Conservation (phyloP, 1,140 invertebrate genomes). For the Battus philenor region DNA sequence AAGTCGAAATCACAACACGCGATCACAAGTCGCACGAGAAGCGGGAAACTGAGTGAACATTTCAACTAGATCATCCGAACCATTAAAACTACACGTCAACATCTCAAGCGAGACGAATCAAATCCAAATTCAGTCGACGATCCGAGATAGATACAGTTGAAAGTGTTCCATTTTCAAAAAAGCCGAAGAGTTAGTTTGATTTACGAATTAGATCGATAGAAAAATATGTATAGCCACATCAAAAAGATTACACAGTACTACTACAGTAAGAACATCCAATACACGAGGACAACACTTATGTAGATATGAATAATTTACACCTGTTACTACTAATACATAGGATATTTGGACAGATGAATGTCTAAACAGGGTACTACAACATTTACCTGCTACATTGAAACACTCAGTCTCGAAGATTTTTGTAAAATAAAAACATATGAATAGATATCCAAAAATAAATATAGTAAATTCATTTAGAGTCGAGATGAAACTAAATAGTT, state of each 20-base stretch:
- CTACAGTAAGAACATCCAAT: constrained; percentile 24
- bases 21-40: not conserved
- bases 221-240: constrained; percentile 65
- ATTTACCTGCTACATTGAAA: constrained; percentile 2
- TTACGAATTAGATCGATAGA: constrained; percentile 46
- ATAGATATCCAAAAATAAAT: constrained; percentile 17
- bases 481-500: not conserved
- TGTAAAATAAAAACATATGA: constrained; percentile 4
- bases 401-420: constrained; percentile 16
- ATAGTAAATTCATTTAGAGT: constrained; percentile 9
- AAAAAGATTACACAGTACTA: constrained; percentile 43
- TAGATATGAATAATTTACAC: not conserved
- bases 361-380: not conserved
- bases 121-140: constrained; percentile 5
- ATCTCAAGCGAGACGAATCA: constrained; percentile 2
- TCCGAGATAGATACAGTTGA: constrained; percentile 4
- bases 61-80: not conserved
- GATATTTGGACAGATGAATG: constrained; percentile 12
- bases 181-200: constrained; percentile 1
- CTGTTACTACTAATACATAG: not conserved
- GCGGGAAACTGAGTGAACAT: not conserved
- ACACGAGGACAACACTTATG: constrained; percentile 5
- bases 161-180: not conserved
- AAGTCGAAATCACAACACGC: constrained; percentile 5
- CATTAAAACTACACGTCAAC: not conserved